Conservation (phyloP, 2,113 vertebrate species). For the Callospermophilus lateralis region DNA sequence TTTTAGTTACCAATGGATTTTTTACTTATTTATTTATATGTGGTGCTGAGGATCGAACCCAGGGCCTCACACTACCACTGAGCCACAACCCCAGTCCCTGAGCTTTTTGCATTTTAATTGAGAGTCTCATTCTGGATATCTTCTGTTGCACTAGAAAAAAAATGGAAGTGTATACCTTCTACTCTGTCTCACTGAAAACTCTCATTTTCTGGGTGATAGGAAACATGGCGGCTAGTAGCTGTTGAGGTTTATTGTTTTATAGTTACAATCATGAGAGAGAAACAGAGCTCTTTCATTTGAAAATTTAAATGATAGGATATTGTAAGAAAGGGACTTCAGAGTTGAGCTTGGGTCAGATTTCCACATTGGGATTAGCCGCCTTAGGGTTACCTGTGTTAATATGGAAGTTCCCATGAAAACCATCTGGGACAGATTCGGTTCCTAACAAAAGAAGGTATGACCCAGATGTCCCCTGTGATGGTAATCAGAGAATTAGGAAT, state of each 20-base stretch:
- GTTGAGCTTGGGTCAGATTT: not conserved
- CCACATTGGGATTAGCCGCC: not conserved
- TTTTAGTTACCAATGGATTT: too few species aligned
- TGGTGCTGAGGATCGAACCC: too few species aligned
- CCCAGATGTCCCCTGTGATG: not conserved
- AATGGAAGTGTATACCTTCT: not conserved
- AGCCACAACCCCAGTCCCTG: too few species aligned
- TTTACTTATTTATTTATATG: too few species aligned
- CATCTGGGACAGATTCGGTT: not conserved
- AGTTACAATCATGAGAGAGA: not conserved
- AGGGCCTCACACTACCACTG: too few species aligned
- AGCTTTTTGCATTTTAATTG: slow-evolving; percentile 18
- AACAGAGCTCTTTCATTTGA: not conserved
- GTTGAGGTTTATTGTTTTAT: not conserved
- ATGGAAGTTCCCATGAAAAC: not conserved
- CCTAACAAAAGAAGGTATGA: not conserved
- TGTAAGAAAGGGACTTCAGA: not conserved
- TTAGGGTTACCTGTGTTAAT: not conserved
- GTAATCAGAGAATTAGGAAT: not conserved
- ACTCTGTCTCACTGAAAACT: not conserved
- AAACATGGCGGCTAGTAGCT: not conserved
- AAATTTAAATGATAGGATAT: not conserved
- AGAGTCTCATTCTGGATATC: not conserved
- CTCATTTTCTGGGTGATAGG: not conserved
- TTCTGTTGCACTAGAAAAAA: not conserved